Conservation (phyloP, 2,888 invertebrate genomes). For the Marasmarcha lunaedactyla region DNA sequence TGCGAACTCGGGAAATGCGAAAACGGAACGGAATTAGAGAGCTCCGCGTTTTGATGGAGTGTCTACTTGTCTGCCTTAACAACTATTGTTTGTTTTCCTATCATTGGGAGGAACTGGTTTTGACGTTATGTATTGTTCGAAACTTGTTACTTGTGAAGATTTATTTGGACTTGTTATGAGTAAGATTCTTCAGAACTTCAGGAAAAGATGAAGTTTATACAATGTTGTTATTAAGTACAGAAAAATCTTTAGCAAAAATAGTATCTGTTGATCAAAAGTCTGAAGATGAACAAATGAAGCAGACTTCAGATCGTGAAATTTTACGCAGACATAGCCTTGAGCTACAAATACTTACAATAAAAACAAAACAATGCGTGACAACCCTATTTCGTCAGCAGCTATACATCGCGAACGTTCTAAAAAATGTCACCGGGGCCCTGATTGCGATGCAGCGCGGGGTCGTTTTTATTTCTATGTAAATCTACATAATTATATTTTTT, state of each 20-base stretch:
- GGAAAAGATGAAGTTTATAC: too few species aligned
- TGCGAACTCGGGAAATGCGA: constrained; percentile 1
- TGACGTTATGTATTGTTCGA: neutral
- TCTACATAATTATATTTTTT: constrained; percentile 67
- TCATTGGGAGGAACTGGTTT: neutral
- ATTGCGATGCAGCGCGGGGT: constrained; percentile 23
- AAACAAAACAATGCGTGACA: too few species aligned
- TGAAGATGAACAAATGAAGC: too few species aligned
- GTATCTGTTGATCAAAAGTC: too few species aligned
- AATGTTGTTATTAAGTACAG: too few species aligned
- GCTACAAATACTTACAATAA: too few species aligned
- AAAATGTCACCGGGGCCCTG: constrained; percentile 19
- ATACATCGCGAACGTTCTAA: constrained; percentile 11
- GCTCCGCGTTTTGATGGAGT: neutral
- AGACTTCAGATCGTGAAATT: too few species aligned
- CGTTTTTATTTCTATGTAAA: constrained; percentile 58
- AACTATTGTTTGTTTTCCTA: neutral
- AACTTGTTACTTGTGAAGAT: neutral
- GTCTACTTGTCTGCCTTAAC: neutral
- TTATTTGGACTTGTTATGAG: too few species aligned
- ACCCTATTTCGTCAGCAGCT: constrained; percentile 12
- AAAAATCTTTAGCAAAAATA: too few species aligned
- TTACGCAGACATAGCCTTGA: too few species aligned
- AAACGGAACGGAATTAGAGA: constrained; percentile 1
- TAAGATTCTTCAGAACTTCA: too few species aligned